phyloP scores from a whole-genome alignment of 2,113 vertebrate genomes.

The Lates calcarifer region DNA sequence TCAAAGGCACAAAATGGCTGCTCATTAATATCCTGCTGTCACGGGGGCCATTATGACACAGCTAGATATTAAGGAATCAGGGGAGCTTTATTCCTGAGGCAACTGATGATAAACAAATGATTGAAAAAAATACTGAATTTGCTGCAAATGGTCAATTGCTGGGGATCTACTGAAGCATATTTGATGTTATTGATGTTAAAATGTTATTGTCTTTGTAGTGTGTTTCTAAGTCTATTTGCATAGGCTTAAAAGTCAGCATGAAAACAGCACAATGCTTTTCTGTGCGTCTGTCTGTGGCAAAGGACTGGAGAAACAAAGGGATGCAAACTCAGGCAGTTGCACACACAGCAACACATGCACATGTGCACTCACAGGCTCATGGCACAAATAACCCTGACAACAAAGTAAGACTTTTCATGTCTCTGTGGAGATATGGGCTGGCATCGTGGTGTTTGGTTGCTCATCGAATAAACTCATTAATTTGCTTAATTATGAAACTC shows the following conservation, averaged over 20 bases:
- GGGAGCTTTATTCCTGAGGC: slow-evolving; percentile 56
- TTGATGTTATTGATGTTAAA: slow-evolving; percentile 58
- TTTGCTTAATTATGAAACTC: slow-evolving; percentile 87
- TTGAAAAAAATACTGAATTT: slow-evolving; percentile 35
- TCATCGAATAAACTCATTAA: slow-evolving; percentile 86
- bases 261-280: slow-evolving; percentile 53
- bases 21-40: slow-evolving; percentile 82
- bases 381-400: slow-evolving; percentile 64
- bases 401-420: slow-evolving; percentile 77
- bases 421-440: slow-evolving; percentile 73
- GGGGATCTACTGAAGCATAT: background rate
- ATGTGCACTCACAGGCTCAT: slow-evolving; percentile 8
- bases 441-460: slow-evolving; percentile 79
- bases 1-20: slow-evolving; percentile 81
- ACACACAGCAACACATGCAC: slow-evolving; percentile 17
- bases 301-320: slow-evolving; percentile 50
- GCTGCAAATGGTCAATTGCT: slow-evolving; percentile 7
- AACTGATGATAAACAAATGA: slow-evolving; percentile 56
- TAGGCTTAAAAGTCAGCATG: slow-evolving; percentile 58
- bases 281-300: slow-evolving; percentile 43
- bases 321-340: slow-evolving; percentile 45
- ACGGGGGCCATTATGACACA: slow-evolving; percentile 70
- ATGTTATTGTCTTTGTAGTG: slow-evolving; percentile 30
- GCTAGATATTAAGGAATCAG: slow-evolving; percentile 66
- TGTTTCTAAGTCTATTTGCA: slow-evolving; percentile 52